phyloP scores from a whole-genome alignment of 2,113 vertebrate species.

The Scortum barcoo region DNA sequence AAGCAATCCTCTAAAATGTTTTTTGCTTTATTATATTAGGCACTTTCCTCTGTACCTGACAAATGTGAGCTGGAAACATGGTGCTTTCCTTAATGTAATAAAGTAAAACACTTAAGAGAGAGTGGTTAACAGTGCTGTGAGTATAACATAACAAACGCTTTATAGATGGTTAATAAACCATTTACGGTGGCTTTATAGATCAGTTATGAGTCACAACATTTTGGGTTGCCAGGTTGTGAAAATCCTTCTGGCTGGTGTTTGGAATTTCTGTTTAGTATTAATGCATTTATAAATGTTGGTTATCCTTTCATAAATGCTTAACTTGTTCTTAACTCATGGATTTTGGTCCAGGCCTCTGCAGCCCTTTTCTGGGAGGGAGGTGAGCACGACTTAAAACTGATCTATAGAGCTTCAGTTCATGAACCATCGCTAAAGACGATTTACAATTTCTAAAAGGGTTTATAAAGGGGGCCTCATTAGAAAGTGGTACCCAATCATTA shows the following conservation, averaged over 20 bases:
- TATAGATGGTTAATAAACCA: not conserved
- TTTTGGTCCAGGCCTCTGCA: not conserved
- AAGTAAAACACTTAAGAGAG: slow-evolving; percentile 18
- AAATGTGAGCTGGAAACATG: not conserved
- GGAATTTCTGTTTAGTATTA: not conserved
- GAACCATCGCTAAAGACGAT: not conserved
- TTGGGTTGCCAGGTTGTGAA: not conserved
- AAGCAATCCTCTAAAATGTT: not conserved
- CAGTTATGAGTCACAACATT: not conserved
- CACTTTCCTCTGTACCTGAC: not conserved
- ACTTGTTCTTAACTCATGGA: not conserved
- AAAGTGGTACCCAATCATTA: not conserved
- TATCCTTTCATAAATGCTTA: not conserved
- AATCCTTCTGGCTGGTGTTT: not conserved
- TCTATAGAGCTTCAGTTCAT: not conserved
- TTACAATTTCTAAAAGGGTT: not conserved
- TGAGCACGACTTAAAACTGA: not conserved
- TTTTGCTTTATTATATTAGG: not conserved
- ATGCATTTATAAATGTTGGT: not conserved
- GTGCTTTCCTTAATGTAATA: not conserved
- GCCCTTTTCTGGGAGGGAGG: not conserved
- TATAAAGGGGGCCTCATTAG: not conserved
- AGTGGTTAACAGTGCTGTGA: not conserved
- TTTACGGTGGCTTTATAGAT: not conserved
- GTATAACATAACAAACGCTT: not conserved